Conservation (phyloP, 2,888 invertebrate genomes). For the Thecophora atra region DNA sequence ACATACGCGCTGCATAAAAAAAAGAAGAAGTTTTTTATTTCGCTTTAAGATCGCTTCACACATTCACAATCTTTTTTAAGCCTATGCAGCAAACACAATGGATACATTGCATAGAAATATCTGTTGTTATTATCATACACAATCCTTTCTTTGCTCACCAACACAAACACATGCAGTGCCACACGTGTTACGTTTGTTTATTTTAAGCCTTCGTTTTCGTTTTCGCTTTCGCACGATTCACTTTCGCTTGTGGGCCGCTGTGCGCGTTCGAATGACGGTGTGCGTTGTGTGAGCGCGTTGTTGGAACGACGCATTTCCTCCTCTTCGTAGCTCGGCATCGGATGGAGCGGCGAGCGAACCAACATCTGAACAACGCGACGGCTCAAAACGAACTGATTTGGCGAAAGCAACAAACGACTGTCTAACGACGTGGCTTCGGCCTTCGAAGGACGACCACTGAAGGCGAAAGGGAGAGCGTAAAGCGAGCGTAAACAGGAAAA, state of each 20-base stretch:
- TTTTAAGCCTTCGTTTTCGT: slow-evolving; percentile 27
- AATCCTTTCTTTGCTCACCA: slow-evolving; percentile 14
- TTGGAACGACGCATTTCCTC: slow-evolving; percentile 2
- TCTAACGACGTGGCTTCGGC: slow-evolving; percentile 37
- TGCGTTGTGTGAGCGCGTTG: neutral
- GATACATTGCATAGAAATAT: neutral
- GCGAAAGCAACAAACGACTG: slow-evolving; percentile 38
- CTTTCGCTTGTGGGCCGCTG: slow-evolving; percentile 8
- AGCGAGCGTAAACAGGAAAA: slow-evolving; percentile 14
- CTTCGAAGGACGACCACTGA: slow-evolving; percentile 2
- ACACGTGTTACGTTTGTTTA: slow-evolving; percentile 38
- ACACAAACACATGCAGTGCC: neutral
- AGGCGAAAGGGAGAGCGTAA: slow-evolving; percentile 26
- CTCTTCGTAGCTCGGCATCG: slow-evolving; percentile 18
- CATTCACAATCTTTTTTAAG: too few relatives aligned
- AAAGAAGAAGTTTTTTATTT: too few relatives aligned
- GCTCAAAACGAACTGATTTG: slow-evolving; percentile 54
- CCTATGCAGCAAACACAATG: too few relatives aligned
- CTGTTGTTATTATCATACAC: neutral
- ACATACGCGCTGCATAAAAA: too few relatives aligned
- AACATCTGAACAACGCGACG: slow-evolving; percentile 54
- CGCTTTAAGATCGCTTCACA: too few relatives aligned
- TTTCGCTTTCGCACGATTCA: slow-evolving; percentile 17
- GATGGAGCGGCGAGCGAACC: slow-evolving; percentile 19
- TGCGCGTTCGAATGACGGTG: too few relatives aligned